Conservation (phyloP, 2,888 invertebrate species). For the Xestoiulus laeticollis region DNA sequence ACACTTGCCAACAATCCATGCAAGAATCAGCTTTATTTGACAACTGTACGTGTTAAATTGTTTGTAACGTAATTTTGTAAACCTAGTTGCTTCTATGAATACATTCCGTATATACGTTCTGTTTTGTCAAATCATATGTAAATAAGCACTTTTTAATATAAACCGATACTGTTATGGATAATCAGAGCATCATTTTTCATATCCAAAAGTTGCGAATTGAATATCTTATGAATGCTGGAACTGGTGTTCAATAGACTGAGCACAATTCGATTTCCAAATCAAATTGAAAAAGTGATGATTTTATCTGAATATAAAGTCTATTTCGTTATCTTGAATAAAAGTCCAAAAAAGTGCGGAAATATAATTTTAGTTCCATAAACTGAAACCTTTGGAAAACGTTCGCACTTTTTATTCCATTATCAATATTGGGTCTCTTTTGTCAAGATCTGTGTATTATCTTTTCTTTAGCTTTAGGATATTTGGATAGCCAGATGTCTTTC, state of each 20-base stretch:
- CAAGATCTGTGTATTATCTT: background rate
- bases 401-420: background rate
- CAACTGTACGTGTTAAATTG: no score
- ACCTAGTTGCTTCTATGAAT: background rate
- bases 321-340: no score
- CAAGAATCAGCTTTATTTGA: no score
- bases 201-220: background rate
- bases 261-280: background rate
- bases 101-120: background rate
- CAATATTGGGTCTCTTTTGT: background rate
- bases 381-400: background rate
- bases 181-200: background rate
- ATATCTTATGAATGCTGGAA: background rate
- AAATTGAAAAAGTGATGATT: background rate
- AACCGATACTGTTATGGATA: background rate
- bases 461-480: no score
- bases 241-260: background rate
- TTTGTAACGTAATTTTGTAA: no score
- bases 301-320: background rate
- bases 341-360: background rate
- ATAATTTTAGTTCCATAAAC: no score
- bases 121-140: background rate
- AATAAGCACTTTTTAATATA: background rate
- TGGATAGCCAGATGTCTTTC: no score
- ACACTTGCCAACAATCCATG: no score